These are phyloP conservation scores for Botia almorhae DNA, from an alignment of 2,797 vertebrate species.

Conservation along the genomic window DNA sequence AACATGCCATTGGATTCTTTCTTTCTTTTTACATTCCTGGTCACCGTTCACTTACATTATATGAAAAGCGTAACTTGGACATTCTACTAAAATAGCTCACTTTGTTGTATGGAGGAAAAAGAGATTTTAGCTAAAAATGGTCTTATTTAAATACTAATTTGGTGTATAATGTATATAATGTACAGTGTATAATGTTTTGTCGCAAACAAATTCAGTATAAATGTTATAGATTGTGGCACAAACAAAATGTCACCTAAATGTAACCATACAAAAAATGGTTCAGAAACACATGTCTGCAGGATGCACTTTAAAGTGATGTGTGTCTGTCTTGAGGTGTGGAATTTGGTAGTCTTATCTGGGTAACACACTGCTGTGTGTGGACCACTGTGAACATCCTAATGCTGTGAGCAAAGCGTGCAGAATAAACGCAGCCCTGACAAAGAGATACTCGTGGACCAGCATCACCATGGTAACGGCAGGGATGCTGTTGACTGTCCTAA, in stretches of 20 bases:
- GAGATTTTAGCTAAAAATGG: no score
- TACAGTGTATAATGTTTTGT: no score
- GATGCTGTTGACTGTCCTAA: conserved; percentile 59
- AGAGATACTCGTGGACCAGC: conserved; percentile 22
- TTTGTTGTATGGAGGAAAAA: no score
- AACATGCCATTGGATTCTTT: no score
- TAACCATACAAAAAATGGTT: conserved; percentile 6
- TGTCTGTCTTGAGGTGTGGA: conserved; percentile 19
- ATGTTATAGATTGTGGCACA: no score
- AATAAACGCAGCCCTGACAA: conserved; percentile 27
- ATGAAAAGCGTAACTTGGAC: no score
- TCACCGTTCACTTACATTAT: no score
- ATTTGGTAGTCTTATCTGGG: conserved; percentile 28
- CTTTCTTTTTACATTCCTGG: no score
- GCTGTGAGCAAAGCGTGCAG: conserved; percentile 3
- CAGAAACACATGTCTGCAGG: conserved; percentile 36
- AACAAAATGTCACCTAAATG: not conserved
- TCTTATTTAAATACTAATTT: not conserved
- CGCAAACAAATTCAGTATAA: no score
- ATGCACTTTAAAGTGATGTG: conserved; percentile 24
- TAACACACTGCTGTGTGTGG: conserved; percentile 35
- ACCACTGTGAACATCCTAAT: conserved; percentile 27
- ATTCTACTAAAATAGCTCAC: no score
- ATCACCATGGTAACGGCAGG: conserved; percentile 50
- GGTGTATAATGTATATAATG: no score